Evolutionary conservation across 2,797 vertebrate species (phyloP).

Genomic region (Anabacerthia variegaticeps): DNA sequence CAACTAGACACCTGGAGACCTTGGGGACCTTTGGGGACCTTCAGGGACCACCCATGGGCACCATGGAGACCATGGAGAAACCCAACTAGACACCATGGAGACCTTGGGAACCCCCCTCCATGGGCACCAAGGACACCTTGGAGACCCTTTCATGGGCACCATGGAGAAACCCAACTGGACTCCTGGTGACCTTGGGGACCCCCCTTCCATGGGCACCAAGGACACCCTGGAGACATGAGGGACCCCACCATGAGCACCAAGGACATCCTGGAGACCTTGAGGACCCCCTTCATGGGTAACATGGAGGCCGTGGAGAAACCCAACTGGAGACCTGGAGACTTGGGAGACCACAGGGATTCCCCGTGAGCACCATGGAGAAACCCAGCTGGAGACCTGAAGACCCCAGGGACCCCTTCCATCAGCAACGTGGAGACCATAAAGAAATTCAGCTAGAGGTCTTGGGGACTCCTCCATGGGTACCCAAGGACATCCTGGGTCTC

Average conservation of each 20-base stretch:
- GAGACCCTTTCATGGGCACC: no score
- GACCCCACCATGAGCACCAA: background rate
- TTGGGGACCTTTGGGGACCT: background rate
- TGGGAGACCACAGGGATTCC: no score
- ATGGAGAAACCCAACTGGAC: background rate
- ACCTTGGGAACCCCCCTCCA: fast-evolving
- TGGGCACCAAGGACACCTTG: no score
- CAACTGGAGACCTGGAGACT: background rate
- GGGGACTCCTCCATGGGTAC: background rate
- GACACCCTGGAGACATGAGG: no score
- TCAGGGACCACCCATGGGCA: background rate
- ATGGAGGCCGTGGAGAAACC: background rate
- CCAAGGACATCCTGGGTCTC: background rate
- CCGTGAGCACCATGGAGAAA: no score
- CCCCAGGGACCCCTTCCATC: background rate
- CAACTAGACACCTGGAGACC: background rate
- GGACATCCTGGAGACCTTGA: background rate
- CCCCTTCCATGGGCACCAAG: no score
- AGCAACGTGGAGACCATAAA: background rate
- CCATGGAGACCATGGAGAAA: background rate
- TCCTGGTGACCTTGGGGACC: background rate
- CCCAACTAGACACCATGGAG: background rate
- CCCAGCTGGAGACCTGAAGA: no score
- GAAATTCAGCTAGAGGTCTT: background rate
- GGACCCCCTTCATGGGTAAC: no score